phyloP scores from a whole-genome alignment of 1,140 invertebrate species.

The Calephelis nemesis region DNA sequence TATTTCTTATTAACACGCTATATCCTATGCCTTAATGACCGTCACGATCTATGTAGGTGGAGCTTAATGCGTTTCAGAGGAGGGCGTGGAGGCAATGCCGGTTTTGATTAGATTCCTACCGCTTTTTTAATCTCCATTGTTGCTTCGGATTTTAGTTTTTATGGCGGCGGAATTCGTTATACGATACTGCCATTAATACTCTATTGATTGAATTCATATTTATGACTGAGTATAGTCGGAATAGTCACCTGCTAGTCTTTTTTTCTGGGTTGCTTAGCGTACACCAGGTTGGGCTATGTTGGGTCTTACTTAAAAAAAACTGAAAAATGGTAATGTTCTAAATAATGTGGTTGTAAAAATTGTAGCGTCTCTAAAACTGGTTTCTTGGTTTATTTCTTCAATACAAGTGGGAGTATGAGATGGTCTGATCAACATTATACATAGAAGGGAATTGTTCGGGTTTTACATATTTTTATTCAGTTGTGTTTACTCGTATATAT shows the following conservation, averaged over 20 bases:
- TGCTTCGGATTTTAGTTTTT: conserved; percentile 48
- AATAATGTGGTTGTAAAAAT: too few relatives aligned
- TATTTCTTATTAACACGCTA: conserved; percentile 20
- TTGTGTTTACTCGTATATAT: too few relatives aligned
- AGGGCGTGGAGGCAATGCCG: conserved; percentile 52
- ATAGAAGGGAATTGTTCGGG: too few relatives aligned
- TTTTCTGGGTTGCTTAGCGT: too few relatives aligned
- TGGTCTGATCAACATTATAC: too few relatives aligned
- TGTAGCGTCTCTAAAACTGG: too few relatives aligned
- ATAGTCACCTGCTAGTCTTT: background rate
- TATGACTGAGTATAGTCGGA: conserved; percentile 22
- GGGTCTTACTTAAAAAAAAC: too few relatives aligned
- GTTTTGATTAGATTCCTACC: conserved; percentile 64
- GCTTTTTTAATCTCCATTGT: conserved; percentile 60
- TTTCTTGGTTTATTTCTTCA: too few relatives aligned
- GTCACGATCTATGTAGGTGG: conserved; percentile 42
- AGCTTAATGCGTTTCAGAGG: conserved; percentile 41
- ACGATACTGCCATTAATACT: conserved; percentile 38
- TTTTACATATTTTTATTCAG: too few relatives aligned
- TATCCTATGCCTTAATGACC: conserved; percentile 27
- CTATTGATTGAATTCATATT: conserved; percentile 43
- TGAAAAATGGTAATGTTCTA: too few relatives aligned
- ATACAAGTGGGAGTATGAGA: too few relatives aligned
- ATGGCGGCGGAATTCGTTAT: conserved; percentile 42
- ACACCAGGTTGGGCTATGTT: too few relatives aligned